Conservation (phyloP, 2,113 vertebrate genomes). For the Smithornis capensis region DNA sequence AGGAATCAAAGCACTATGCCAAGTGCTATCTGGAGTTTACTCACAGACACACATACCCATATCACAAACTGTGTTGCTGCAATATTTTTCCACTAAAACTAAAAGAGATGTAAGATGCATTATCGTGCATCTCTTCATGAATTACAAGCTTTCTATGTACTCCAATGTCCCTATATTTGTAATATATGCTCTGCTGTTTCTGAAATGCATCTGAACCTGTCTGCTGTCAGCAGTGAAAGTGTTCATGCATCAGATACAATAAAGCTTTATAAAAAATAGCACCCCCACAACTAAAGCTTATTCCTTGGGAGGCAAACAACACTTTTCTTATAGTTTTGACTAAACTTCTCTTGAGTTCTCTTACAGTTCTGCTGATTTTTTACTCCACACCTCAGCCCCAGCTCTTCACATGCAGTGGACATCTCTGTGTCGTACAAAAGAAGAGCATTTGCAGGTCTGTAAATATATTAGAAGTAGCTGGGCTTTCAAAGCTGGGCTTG, state of each 20-base stretch:
- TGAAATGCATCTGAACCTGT: neutral
- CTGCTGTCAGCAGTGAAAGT: neutral
- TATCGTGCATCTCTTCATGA: neutral
- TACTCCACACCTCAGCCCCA: neutral
- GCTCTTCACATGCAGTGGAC: neutral
- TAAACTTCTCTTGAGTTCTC: neutral
- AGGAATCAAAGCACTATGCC: neutral
- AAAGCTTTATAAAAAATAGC: neutral
- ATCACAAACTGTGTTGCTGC: neutral
- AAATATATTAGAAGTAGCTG: constrained; percentile 13
- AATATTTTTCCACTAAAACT: neutral
- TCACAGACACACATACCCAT: neutral
- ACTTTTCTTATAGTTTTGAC: neutral
- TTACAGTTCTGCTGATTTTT: neutral
- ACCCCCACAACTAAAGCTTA: neutral
- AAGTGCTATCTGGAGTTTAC: constrained; percentile 37
- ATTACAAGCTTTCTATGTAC: neutral
- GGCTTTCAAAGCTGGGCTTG: neutral
- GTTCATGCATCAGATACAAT: neutral
- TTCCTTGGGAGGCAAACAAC: neutral
- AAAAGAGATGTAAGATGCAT: neutral
- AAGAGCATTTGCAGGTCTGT: neutral
- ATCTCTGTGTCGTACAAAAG: neutral
- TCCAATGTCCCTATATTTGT: rapidly evolving
- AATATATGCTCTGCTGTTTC: neutral